These are phyloP conservation scores for Prunella fulvescens DNA, from an alignment of 2,113 vertebrate genomes.

Conservation along the genomic window DNA sequence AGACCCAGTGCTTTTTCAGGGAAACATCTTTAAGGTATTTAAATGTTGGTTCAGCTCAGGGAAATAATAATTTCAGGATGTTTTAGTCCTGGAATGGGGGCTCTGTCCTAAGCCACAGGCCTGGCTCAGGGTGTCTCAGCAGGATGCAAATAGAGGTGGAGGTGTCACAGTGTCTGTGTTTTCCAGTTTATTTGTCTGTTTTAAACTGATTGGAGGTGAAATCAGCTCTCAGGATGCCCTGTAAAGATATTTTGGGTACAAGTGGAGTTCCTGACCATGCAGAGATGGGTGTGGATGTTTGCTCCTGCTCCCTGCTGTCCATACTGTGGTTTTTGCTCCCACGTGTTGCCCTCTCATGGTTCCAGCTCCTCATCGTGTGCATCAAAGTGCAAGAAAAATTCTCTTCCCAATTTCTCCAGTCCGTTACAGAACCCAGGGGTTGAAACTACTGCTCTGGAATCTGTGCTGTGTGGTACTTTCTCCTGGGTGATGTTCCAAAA, in stretches of 20 bases:
- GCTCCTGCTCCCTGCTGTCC: not conserved
- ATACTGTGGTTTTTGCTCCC: not conserved
- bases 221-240: not conserved
- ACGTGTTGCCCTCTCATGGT: not conserved
- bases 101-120: not conserved
- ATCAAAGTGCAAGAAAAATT: not conserved
- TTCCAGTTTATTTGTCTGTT: not conserved
- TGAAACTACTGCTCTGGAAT: not conserved
- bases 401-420: not conserved
- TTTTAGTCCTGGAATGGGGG: not conserved
- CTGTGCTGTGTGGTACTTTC: not conserved
- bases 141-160: not conserved
- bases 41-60: not conserved
- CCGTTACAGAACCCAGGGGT: not conserved
- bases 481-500: not conserved
- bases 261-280: not conserved
- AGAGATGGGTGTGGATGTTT: not conserved
- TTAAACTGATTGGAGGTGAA: not conserved
- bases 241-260: not conserved
- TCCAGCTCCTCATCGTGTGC: not conserved
- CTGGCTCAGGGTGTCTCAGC: not conserved
- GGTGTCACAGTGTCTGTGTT: not conserved
- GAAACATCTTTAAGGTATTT: not conserved
- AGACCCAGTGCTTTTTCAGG: not conserved
- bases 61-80: not conserved